Evolutionary conservation across 2,797 vertebrate genomes (phyloP).

Genomic region (Poeciliopsis turneri): DNA sequence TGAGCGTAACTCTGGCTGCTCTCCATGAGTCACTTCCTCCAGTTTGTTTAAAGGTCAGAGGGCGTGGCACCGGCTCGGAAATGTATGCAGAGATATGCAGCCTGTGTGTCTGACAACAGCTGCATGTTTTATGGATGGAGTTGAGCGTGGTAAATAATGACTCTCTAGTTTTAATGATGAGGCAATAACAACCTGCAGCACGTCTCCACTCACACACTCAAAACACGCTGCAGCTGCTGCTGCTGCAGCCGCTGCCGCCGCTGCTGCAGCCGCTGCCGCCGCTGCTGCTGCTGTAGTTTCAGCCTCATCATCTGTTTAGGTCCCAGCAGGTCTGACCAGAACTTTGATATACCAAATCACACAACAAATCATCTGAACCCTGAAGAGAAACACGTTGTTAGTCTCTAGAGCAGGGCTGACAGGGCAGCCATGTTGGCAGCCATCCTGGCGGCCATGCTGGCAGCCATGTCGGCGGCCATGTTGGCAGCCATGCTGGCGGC

Average conservation of each 20-base stretch:
- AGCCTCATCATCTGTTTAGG: background rate
- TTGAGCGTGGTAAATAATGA: background rate
- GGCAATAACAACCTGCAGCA: slow-evolving; percentile 1
- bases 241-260: background rate
- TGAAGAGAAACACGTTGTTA: background rate
- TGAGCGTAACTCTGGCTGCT: background rate
- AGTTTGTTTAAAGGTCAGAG: background rate
- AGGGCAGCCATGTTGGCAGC: too few species aligned
- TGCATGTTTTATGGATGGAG: background rate
- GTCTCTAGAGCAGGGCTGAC: background rate
- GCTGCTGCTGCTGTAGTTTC: too few species aligned
- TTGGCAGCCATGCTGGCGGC: too few species aligned
- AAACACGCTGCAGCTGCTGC: background rate
- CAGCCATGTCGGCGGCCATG: too few species aligned
- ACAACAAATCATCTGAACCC: background rate
- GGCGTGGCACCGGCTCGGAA: background rate
- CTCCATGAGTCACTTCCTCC: background rate
- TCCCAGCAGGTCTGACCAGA: background rate
- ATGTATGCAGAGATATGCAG: background rate
- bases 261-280: background rate
- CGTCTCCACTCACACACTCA: background rate
- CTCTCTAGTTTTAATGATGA: slow-evolving; percentile 9
- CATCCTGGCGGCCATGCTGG: too few species aligned
- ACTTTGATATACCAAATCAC: background rate
- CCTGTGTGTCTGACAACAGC: background rate